phyloP scores from a whole-genome alignment of 2,888 invertebrate species.

The Apamea monoglypha region DNA sequence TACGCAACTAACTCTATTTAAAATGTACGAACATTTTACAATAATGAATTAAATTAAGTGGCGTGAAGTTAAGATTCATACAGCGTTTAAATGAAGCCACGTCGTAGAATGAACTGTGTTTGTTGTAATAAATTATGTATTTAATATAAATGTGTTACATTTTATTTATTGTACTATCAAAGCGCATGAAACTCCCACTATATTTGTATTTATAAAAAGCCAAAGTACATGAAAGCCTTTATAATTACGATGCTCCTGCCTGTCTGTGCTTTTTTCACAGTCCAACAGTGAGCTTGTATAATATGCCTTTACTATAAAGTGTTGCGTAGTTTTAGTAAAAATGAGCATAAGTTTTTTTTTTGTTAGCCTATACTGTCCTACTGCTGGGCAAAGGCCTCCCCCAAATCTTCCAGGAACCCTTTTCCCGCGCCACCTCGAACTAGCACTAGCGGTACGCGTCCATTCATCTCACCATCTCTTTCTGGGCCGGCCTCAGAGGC shows the following conservation, averaged over 20 bases:
- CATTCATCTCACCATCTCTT: no score
- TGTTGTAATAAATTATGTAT: not conserved
- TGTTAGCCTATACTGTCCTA: no score
- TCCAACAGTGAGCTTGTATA: not conserved
- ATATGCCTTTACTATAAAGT: not conserved
- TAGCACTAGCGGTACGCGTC: no score
- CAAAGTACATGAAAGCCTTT: not conserved
- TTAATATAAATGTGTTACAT: not conserved
- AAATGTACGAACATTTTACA: constrained; percentile 46
- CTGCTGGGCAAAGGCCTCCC: no score
- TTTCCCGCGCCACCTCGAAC: no score
- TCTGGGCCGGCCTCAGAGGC: no score
- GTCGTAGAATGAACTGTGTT: constrained; percentile 3
- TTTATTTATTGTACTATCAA: not conserved
- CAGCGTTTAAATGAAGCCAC: constrained; percentile 33
- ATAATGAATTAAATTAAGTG: constrained; percentile 43
- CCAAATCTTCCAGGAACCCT: no score
- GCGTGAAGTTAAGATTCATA: constrained; percentile 50
- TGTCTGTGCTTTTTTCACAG: not conserved
- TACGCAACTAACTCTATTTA: constrained; percentile 47
- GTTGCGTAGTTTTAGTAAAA: not conserved
- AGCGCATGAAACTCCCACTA: not conserved
- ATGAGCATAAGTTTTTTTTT: not conserved
- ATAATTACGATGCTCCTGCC: not conserved
- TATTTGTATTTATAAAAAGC: not conserved